Evolutionary conservation across 2,888 invertebrate genomes (phyloP).

Genomic region (Acronicta leporina): DNA sequence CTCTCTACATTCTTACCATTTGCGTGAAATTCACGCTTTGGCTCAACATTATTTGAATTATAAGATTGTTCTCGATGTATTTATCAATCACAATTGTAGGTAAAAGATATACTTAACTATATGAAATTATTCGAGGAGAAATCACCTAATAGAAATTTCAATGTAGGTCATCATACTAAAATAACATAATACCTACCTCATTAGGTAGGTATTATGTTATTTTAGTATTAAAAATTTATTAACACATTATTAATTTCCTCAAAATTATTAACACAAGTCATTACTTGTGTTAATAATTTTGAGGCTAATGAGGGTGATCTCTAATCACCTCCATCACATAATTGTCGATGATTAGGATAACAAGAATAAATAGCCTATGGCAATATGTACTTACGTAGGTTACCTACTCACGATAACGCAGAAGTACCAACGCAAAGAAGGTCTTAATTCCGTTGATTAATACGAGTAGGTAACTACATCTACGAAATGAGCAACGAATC

Average conservation of each 20-base stretch:
- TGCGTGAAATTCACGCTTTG: conserved; percentile 7
- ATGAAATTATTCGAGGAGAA: too few relatives aligned
- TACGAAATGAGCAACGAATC: conserved; percentile 23
- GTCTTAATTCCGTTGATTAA: neutral
- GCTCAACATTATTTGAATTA: conserved; percentile 3
- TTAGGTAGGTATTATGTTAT: too few relatives aligned
- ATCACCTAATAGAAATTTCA: too few relatives aligned
- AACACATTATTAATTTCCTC: too few relatives aligned
- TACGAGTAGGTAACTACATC: neutral
- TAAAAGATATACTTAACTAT: too few relatives aligned
- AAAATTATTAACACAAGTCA: too few relatives aligned
- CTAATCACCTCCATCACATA: neutral
- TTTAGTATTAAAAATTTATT: too few relatives aligned
- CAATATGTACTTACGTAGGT: neutral
- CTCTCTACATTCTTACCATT: conserved; percentile 6
- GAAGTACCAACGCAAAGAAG: neutral
- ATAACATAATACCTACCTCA: too few relatives aligned
- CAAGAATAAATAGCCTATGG: neutral
- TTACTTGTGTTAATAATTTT: too few relatives aligned
- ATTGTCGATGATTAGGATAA: neutral
- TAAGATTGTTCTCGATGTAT: neutral
- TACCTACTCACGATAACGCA: neutral
- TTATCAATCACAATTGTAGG: too few relatives aligned
- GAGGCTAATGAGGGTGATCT: too few relatives aligned
- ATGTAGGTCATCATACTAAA: too few relatives aligned